Evolutionary conservation across 1,140 invertebrate genomes (phyloP), one percentile per base, ranked within the genome.

Genomic region (Branchinecta lindahli): DNA sequence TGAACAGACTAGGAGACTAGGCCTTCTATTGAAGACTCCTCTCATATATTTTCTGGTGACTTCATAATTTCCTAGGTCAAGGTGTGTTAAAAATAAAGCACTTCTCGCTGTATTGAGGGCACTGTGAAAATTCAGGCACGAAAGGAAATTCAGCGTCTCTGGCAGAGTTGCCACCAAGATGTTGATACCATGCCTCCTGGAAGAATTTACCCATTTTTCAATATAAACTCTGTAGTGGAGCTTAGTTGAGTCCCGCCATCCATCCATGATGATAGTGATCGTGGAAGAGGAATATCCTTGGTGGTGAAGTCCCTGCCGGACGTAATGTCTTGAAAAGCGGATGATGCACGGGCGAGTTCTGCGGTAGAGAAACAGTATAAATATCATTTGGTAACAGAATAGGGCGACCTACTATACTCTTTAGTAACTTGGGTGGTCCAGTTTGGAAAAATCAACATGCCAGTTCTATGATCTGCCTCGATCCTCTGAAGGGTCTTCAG

Each of bases 171-270:
- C n/a, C 9, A 9, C 47, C 47, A 52, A 52, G 47, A n/a, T 9
- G 9, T 52, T 9, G 47, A 52, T 52, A 9, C 47, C 47, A n/a
- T 52, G 9, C n/a, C 47, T 52, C n/a, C 47, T n/a, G n/a, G 9
- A 52, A 52, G n/a, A 52, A n/a, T 52, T 52, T 9, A 52, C 47
- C 47, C 47, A 52, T 52, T 52, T 52, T 52, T 52, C n/a, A 52
- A 52, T 52, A n/a, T 52, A 52, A 52, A 52, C 47, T n/a, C 47
- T 52, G 9, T 52, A 52, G 9, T 52, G 47, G 47, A 9, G 47
- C 47, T n/a, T 52, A 52, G n/a, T 52, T n/a, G n/a, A 52, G 47
- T 52, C 47, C 47, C 47, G 47, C n/a, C 47, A 52, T 52, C 47
- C 47, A 52, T 52, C 47, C 47, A 52, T 52, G 47, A n/a, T 52